Evolutionary conservation across 2,888 invertebrate species (phyloP).

Genomic region (Ametastegia equiseti): DNA sequence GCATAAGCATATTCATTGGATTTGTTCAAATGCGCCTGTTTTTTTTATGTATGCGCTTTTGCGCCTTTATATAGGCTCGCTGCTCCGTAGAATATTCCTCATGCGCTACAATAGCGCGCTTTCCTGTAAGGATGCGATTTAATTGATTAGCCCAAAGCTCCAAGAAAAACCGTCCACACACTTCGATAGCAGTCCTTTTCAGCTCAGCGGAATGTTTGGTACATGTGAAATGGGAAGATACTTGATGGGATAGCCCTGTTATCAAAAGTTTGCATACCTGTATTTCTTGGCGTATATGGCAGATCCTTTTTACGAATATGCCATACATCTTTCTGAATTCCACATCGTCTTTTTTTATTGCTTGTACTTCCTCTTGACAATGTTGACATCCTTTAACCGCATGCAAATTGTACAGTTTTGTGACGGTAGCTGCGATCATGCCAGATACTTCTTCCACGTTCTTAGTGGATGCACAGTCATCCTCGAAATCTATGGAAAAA

Average conservation of each 20-base stretch:
- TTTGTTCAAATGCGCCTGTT: background rate
- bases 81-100: background rate
- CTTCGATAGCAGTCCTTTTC: background rate
- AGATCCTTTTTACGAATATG: background rate
- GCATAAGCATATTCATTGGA: background rate
- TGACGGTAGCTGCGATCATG: background rate
- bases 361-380: background rate
- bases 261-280: background rate
- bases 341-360: background rate
- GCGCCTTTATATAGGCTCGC: background rate
- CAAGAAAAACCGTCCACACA: background rate
- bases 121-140: background rate
- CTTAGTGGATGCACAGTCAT: background rate
- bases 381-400: background rate
- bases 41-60: constrained; percentile 1
- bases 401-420: background rate
- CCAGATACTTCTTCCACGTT: background rate
- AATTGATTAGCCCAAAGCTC: background rate
- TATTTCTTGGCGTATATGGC: background rate
- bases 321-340: background rate
- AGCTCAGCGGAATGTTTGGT: background rate
- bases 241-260: background rate
- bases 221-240: background rate
- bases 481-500: background rate
- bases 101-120: background rate